Conservation (phyloP, 2,113 vertebrate genomes). For the Sinocyclocheilus grahami region DNA sequence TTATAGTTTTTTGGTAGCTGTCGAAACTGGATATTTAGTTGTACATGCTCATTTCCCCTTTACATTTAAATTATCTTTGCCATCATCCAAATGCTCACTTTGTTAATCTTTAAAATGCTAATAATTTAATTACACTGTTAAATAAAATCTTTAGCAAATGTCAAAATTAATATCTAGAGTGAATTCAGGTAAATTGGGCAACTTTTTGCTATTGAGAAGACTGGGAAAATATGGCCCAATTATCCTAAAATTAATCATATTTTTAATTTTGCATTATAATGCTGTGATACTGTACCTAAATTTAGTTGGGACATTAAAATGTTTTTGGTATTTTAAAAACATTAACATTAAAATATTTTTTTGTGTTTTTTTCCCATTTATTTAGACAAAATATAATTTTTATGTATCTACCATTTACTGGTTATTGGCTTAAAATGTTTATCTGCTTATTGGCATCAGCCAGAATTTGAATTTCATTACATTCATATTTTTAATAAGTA, state of each 20-base stretch:
- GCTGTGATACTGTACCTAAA: not conserved
- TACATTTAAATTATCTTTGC: not conserved
- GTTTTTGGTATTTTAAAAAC: no score
- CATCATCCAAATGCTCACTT: not conserved
- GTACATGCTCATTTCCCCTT: not conserved
- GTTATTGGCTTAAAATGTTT: not conserved
- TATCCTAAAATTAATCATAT: not conserved
- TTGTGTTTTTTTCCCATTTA: no score
- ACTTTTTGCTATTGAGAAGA: no score
- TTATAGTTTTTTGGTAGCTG: not conserved
- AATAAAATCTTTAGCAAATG: not conserved
- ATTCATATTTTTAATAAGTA: not conserved
- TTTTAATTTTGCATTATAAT: not conserved
- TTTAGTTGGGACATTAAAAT: not conserved
- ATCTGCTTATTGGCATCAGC: not conserved
- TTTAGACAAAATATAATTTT: not conserved
- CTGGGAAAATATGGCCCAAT: not conserved
- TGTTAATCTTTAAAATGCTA: not conserved
- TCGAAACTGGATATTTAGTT: not conserved
- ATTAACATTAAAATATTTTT: no score
- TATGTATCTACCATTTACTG: not conserved
- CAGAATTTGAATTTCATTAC: not conserved
- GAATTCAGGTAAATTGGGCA: not conserved
- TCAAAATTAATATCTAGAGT: not conserved
- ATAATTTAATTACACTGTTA: not conserved